Percentiles rank a stretch among this genome's conserved stretches.
These are phyloP conservation scores for Drosophila percnosoma DNA, from an alignment of 2,888 invertebrate genomes.

Conservation along the genomic window DNA sequence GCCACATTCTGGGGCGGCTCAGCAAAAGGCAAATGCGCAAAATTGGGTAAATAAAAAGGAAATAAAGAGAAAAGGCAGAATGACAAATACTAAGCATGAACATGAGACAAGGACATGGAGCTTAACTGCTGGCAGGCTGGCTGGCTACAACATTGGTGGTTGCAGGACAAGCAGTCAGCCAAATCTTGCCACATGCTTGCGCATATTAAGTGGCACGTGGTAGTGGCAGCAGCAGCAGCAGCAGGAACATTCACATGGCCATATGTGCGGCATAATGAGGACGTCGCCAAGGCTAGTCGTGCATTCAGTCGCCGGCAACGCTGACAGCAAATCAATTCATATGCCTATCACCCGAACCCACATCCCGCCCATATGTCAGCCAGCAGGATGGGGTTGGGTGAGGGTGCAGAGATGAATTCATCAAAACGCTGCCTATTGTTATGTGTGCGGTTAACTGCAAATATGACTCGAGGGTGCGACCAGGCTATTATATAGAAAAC, in stretches of 20 bases:
- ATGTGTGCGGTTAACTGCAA: constrained; percentile 70
- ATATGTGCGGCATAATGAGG: constrained; percentile 79
- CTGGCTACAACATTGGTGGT: constrained; percentile 16
- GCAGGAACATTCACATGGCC: constrained; percentile 53
- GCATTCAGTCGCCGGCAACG: constrained; percentile 60
- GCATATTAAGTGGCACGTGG: constrained; percentile 77
- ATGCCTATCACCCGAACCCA: constrained; percentile 43
- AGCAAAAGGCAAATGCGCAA: constrained; percentile 59
- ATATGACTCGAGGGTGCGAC: constrained; percentile 70
- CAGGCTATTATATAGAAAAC: constrained; percentile 57
- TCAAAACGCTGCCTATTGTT: constrained; percentile 64
- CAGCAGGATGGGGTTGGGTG: background rate
- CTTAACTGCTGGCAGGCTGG: constrained; percentile 19
- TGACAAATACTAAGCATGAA: constrained; percentile 41
- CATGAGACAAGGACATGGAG: constrained; percentile 28
- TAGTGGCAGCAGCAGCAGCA: constrained; percentile 36
- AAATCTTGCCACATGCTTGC: constrained; percentile 73
- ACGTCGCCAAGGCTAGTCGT: constrained; percentile 67
- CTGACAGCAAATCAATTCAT: constrained; percentile 79
- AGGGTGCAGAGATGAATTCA: constrained; percentile 54
- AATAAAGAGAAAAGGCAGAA: constrained; percentile 10
- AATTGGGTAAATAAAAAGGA: constrained; percentile 30
- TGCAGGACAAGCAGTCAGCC: constrained; percentile 46
- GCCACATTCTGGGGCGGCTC: constrained; percentile 10
- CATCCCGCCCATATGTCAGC: constrained; percentile 15